A percentile compares a stretch with the other conserved stretches of the same genome.
phyloP scores from a whole-genome alignment of 2,797 vertebrate species.

The Buceros bicornis region DNA sequence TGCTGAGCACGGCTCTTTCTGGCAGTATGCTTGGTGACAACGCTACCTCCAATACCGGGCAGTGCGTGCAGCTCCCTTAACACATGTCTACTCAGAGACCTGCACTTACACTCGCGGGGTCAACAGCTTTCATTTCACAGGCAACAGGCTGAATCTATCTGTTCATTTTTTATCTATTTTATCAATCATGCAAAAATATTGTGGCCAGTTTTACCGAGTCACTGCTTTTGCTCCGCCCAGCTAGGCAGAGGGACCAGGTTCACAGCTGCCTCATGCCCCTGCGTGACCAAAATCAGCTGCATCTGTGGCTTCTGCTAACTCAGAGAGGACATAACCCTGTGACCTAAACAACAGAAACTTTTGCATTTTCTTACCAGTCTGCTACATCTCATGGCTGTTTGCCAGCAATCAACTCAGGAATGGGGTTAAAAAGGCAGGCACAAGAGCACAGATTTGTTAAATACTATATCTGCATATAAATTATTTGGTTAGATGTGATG shows the following conservation, averaged over 20 bases:
- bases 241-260: background rate
- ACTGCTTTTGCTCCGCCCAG: background rate
- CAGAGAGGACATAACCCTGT: background rate
- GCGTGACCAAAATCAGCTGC: background rate
- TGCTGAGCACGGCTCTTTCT: background rate
- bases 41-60: rapidly evolving
- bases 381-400: background rate
- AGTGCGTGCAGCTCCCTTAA: background rate
- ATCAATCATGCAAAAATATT: background rate
- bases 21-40: background rate
- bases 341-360: background rate
- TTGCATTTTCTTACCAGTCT: background rate
- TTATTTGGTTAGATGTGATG: background rate
- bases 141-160: background rate
- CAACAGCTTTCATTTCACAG: background rate
- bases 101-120: background rate
- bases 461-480: background rate
- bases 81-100: background rate
- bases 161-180: background rate
- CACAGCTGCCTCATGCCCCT: background rate
- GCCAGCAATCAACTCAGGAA: background rate
- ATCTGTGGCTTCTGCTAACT: background rate
- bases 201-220: background rate
- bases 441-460: background rate
- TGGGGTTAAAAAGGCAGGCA: background rate